Evolutionary conservation across 2,113 vertebrate genomes (phyloP), one percentile per base, ranked within the genome.

Genomic region (Centropus bengalensis): DNA sequence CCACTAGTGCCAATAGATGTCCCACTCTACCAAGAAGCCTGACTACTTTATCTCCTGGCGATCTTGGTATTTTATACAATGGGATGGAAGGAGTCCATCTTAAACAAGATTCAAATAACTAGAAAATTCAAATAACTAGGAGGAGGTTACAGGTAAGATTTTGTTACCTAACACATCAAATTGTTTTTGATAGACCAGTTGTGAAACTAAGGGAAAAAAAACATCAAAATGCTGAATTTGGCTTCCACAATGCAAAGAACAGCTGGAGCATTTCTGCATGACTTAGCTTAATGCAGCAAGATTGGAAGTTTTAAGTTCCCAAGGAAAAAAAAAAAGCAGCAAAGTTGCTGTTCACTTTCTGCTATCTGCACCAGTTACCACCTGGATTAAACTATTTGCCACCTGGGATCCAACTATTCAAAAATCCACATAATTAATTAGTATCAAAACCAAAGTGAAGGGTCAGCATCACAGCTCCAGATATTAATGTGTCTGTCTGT

Each of bases 241-340:
- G 86, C 79, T 95, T 93, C 83, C 79, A 86, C 73, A 93, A 77
- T 83, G 82, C 94, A 88, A 91, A 56, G 89, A 97, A 95, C 97
- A 97, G 97, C 96, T 97, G 97, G 96, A 96, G 40, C 78, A 91
- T 96, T 97, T 98, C 97, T 97, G 96, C 92, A 95, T 95, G 96
- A 97, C 88, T 96, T 96, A 88, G 47, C 94, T 95, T 95, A 95
- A 96, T 94, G 96, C 68, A 97, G 90, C 81, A 87, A 96, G 96
- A 94, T 83, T 94, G 96, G 94, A 96, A 97, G 97, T 96, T 96
- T 92, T 94, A 97, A 97, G 82, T 93, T 97, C 90, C 30, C n/a
- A 84, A 92, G 64, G 36, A 88, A 80, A 62, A 38, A 38, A 16
- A 78, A 70, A 88, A 54, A 13, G 30, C 79, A 82, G 26, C 67